A percentile compares a stretch with the other conserved stretches of the same genome.
Evolutionary conservation across 2,113 vertebrate species (phyloP).

Genomic region (Blennius ocellaris): DNA sequence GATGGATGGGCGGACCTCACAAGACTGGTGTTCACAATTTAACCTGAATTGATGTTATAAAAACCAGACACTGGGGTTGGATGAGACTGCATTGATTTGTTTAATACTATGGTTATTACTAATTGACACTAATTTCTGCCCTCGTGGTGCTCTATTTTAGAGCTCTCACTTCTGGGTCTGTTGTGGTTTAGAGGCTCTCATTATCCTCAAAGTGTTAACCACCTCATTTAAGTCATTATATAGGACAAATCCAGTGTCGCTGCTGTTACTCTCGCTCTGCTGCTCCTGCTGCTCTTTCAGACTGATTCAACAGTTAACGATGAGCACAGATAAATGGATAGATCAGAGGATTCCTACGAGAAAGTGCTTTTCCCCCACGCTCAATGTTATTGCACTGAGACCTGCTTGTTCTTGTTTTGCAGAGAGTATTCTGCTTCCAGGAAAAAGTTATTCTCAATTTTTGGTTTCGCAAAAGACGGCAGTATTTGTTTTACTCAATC

Average conservation of each 20-base stretch:
- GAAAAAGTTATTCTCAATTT: too few relatives aligned
- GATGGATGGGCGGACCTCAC: too few relatives aligned
- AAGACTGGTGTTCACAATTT: too few relatives aligned
- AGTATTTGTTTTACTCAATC: too few relatives aligned
- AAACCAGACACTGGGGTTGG: too few relatives aligned
- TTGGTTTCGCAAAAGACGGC: too few relatives aligned
- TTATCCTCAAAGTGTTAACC: constrained; percentile 69
- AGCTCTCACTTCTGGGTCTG: constrained; percentile 42
- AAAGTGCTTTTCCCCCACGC: not conserved
- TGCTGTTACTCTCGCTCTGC: constrained; percentile 1
- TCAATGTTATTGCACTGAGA: too few relatives aligned
- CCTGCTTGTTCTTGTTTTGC: too few relatives aligned
- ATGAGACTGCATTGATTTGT: too few relatives aligned
- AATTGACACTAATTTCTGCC: not conserved
- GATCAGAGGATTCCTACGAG: constrained; percentile 7
- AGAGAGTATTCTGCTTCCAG: too few relatives aligned
- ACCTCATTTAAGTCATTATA: constrained; percentile 75
- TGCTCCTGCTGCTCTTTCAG: not conserved
- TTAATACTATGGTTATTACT: not conserved
- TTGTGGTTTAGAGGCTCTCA: constrained; percentile 61
- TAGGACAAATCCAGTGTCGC: constrained; percentile 40
- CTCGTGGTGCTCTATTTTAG: not conserved
- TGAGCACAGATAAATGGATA: not conserved
- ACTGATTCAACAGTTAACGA: not conserved
- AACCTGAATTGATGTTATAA: too few relatives aligned